Percentiles rank a stretch among this genome's conserved stretches.
Evolutionary conservation across 2,113 vertebrate genomes (phyloP).

Genomic region (Rhagologus leucostigma): DNA sequence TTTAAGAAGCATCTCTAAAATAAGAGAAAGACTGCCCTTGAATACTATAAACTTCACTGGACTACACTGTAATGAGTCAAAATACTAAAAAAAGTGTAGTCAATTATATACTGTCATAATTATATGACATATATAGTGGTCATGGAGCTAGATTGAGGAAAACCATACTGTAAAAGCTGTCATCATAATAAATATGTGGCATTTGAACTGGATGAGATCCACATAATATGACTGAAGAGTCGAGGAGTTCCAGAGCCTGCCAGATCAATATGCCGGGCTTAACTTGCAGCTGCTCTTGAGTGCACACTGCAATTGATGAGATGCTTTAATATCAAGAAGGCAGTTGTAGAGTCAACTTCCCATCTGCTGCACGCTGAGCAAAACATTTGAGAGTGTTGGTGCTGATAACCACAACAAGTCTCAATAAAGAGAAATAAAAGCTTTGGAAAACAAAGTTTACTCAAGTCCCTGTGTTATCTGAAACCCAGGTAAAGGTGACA

Average conservation of each 20-base stretch:
- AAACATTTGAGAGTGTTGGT: not conserved
- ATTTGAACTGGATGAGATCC: not conserved
- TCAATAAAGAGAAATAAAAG: not conserved
- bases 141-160: not conserved
- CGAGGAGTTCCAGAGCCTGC: not conserved
- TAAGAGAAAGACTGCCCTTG: not conserved
- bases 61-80: not conserved
- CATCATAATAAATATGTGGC: not conserved
- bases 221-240: not conserved
- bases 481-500: not conserved
- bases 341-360: not conserved
- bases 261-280: not conserved
- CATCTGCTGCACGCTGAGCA: fast-evolving
- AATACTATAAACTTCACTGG: not conserved
- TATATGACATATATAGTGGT: not conserved
- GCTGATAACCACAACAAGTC: not conserved
- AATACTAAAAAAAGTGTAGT: not conserved
- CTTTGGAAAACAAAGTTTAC: not conserved
- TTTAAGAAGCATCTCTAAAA: not conserved
- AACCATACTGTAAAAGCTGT: not conserved
- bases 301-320: fast-evolving
- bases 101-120: not conserved
- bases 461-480: not conserved
- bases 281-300: not conserved
- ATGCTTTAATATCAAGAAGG: not conserved